These are phyloP conservation scores for Chaunax sp. DNA, from an alignment of 2,797 vertebrate species.

Conservation along the genomic window DNA sequence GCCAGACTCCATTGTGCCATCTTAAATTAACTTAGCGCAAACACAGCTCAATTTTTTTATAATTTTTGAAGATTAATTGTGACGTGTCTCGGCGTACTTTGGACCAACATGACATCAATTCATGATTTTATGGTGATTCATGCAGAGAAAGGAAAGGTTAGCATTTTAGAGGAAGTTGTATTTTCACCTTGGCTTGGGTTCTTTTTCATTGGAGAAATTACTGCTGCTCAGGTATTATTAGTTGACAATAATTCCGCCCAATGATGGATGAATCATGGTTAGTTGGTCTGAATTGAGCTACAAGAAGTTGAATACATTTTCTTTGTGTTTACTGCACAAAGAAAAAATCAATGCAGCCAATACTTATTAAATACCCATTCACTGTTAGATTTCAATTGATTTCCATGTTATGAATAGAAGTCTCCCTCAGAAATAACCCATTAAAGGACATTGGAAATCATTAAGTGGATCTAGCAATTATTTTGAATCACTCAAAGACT, in stretches of 20 bases:
- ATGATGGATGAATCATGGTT: too few species aligned
- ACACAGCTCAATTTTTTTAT: slow-evolving; percentile 53
- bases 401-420: slow-evolving; percentile 4
- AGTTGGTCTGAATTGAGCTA: neutral
- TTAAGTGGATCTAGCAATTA: slow-evolving; percentile 1
- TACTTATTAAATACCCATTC: slow-evolving; percentile 17
- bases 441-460: neutral
- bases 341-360: slow-evolving; percentile 9
- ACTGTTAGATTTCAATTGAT: slow-evolving; percentile 7
- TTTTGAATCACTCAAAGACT: slow-evolving; percentile 7
- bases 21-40: slow-evolving; percentile 56
- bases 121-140: slow-evolving; percentile 52
- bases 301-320: neutral
- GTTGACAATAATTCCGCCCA: slow-evolving; percentile 22
- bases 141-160: slow-evolving; percentile 25
- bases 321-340: slow-evolving; percentile 6
- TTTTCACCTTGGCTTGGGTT: slow-evolving; percentile 25
- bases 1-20: slow-evolving; percentile 42
- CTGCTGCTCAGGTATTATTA: slow-evolving; percentile 15
- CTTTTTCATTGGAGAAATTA: slow-evolving; percentile 41
- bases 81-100: slow-evolving; percentile 51
- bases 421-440: neutral
- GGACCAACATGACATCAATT: slow-evolving; percentile 56
- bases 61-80: slow-evolving; percentile 61
- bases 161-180: slow-evolving; percentile 28